Base-by-base conservation (phyloP, 23 tunicate species). In the Ciona savignyi region DNA sequence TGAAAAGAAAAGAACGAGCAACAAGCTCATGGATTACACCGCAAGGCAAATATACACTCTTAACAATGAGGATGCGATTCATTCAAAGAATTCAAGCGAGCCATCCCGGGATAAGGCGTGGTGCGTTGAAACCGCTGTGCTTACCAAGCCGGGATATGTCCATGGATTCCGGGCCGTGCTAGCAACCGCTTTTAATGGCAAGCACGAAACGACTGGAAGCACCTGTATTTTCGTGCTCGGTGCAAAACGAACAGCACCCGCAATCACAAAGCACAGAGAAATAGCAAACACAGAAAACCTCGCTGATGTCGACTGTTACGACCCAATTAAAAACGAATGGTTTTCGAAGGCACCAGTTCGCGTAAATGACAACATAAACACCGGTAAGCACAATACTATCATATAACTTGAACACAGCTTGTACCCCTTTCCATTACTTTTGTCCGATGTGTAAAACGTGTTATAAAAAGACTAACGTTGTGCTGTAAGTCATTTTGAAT, bases 131-230 rank as follows among this genome's bases (percentile, higher is more conserved):
- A 69, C 51, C 1, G 73, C 33, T 1, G 73, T 30, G 33, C 51
- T 69, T 9, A 69, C 73, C 51, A 69, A 69, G 32, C 33, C 23
- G 1, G 73, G 73, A 20, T 69, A 69, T 30, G 73, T 69, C 4
- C 48, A 31, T 6, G 34, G 51, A 2, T 69, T 69, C 51, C 33
- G 32, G 25, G 73, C 51, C 9, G 1, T 51, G 15, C 21, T 19
- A 29, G 23, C 25, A 19, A 69, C 73, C 34, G 32, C 24, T 28
- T 28, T 30, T 20, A 33, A 11, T 24, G 23, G 26, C 3, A n/a
- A 33, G 1, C 34, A 35, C 73, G 15, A 69, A 2, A 30, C 1
- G 1, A n/a, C 30, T 1, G 30, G 70, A 2, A 6, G 30, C 15
- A 42, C 56, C 15, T 9, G 56, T 15, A 42, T 42, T 42, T 42